Percentiles rank a stretch among this genome's conserved stretches.
phyloP scores from a whole-genome alignment of 2,113 vertebrate genomes.

The Stictonetta naevosa region DNA sequence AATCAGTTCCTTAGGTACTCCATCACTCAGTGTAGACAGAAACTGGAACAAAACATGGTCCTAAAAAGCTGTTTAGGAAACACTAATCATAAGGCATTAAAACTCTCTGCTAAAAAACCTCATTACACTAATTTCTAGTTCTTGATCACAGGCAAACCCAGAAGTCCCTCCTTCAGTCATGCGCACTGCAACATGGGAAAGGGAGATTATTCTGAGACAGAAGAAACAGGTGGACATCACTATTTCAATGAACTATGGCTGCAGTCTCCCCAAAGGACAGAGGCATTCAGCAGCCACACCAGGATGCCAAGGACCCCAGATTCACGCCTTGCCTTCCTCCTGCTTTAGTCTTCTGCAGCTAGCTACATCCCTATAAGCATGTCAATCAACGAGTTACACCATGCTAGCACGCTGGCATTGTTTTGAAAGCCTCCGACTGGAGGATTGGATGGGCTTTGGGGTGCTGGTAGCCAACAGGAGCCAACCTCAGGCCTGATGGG shows the following conservation, averaged over 20 bases:
- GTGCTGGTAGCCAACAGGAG: too few relatives aligned
- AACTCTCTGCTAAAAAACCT: accelerated
- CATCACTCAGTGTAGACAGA: accelerated
- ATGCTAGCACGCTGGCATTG: too few relatives aligned
- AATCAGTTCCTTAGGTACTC: accelerated
- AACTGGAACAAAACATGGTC: accelerated
- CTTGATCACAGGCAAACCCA: background rate
- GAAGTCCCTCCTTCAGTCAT: background rate
- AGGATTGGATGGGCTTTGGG: accelerated
- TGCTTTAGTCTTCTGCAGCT: too few relatives aligned
- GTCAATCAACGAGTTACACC: too few relatives aligned
- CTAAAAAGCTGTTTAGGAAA: accelerated
- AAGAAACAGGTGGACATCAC: accelerated
- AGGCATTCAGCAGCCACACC: background rate
- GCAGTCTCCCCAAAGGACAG: background rate
- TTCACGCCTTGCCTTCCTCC: background rate
- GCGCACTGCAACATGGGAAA: accelerated
- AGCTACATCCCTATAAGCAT: too few relatives aligned
- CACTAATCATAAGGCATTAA: accelerated
- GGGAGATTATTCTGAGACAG: accelerated
- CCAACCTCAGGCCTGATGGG: background rate
- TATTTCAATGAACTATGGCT: accelerated
- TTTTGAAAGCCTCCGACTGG: too few relatives aligned
- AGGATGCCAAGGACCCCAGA: accelerated
- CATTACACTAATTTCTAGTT: background rate